These are phyloP conservation scores for Rhorus exstirpatorius DNA, from an alignment of 2,888 invertebrate genomes.

Conservation along the genomic window DNA sequence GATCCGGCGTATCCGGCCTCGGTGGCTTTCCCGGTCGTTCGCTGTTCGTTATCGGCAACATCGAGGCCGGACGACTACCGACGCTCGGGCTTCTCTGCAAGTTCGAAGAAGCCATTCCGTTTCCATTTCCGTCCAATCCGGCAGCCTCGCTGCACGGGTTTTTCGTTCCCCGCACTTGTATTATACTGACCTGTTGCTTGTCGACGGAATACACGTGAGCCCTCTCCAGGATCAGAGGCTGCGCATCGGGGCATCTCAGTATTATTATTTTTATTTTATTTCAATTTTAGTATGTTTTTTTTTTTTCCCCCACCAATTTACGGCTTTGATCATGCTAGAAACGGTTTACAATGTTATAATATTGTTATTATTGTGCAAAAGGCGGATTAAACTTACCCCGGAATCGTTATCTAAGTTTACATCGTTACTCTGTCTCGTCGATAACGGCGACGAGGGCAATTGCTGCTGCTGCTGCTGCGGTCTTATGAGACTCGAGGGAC, in stretches of 20 bases:
- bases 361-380: constrained; percentile 39
- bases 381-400: constrained; percentile 80
- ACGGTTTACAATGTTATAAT: constrained; percentile 13
- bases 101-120: constrained; percentile 80
- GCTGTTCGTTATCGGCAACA: constrained; percentile 80
- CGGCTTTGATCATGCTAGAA: constrained; percentile 42
- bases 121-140: too few species aligned
- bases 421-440: constrained; percentile 82
- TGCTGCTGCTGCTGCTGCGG: constrained; percentile 70
- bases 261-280: constrained; percentile 57
- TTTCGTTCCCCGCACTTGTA: constrained; percentile 87
- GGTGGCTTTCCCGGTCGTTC: constrained; percentile 80
- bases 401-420: constrained; percentile 81
- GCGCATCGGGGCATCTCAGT: constrained; percentile 72
- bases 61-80: constrained; percentile 83
- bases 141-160: too few species aligned
- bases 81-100: constrained; percentile 85
- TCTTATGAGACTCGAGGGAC: constrained; percentile 86
- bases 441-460: constrained; percentile 41
- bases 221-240: constrained; percentile 88
- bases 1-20: constrained; percentile 75
- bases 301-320: neutral
- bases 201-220: constrained; percentile 91
- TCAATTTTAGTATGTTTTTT: constrained; percentile 8
- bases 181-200: constrained; percentile 91